phyloP scores from a whole-genome alignment of 2,888 invertebrate species.

The Pristionchus japonicus region DNA sequence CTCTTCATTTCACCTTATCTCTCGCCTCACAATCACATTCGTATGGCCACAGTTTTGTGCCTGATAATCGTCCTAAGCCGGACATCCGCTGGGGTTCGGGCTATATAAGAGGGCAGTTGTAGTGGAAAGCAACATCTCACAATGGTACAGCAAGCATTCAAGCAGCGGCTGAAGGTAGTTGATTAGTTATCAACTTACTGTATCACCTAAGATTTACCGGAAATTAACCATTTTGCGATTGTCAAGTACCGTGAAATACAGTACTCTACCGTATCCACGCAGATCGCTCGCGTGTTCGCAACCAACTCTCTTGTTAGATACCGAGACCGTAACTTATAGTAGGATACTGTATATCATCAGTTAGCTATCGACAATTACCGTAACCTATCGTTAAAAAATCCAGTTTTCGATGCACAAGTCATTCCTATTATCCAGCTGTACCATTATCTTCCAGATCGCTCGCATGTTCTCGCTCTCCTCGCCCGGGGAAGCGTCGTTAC shows the following conservation, averaged over 20 bases:
- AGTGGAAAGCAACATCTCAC: not conserved
- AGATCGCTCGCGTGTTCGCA: too few species aligned
- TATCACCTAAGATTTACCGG: too few species aligned
- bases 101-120: not conserved
- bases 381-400: not conserved
- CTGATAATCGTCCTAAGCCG: not conserved
- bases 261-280: too few species aligned
- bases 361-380: not conserved
- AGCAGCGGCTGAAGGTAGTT: not conserved
- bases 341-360: too few species aligned
- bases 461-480: constrained; percentile 10
- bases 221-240: too few species aligned
- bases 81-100: not conserved
- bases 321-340: too few species aligned
- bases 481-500: not conserved
- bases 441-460: not conserved
- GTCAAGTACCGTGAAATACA: too few species aligned
- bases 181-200: not conserved
- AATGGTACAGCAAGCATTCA: not conserved
- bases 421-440: not conserved
- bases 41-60: too few species aligned
- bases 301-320: too few species aligned
- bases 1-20: not conserved
- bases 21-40: not conserved
- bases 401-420: not conserved